Percentiles rank a stretch among this genome's conserved stretches.
Conservation (phyloP, 2,888 invertebrate species). For the Autographa pulchrina region DNA sequence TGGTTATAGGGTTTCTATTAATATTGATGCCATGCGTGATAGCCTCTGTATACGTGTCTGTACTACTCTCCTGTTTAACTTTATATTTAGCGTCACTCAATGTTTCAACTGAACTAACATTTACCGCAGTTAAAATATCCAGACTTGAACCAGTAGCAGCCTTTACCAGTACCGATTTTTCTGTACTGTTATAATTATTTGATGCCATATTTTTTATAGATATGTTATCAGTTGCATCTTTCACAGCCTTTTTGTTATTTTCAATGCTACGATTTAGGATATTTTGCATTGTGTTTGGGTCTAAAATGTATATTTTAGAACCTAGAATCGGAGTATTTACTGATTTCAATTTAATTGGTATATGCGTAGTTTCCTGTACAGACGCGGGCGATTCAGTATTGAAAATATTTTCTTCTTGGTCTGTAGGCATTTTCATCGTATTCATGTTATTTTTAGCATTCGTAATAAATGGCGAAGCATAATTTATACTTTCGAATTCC, state of each 20-base stretch:
- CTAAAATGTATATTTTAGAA: conserved; percentile 21
- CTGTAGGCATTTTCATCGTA: background rate
- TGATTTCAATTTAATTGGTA: background rate
- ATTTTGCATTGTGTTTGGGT: conserved; percentile 1
- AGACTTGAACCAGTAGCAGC: background rate
- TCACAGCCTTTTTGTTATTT: background rate
- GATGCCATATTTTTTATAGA: background rate
- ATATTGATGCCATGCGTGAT: background rate
- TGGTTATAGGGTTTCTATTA: background rate
- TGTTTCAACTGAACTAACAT: background rate
- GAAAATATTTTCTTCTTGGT: background rate
- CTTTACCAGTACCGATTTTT: background rate
- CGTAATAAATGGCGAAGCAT: background rate
- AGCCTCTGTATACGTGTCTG: background rate
- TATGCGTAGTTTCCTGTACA: background rate
- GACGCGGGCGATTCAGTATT: background rate
- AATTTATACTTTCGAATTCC: background rate
- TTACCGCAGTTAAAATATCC: background rate
- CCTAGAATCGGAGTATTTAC: background rate
- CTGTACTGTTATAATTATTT: background rate
- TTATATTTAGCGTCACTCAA: background rate
- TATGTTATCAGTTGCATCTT: background rate
- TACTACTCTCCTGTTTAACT: background rate
- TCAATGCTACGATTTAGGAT: background rate
- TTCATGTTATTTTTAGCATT: background rate